A percentile compares a stretch with the other conserved stretches of the same genome.
Evolutionary conservation across 2,888 invertebrate species (phyloP).

Genomic region (Tineola bisselliella): DNA sequence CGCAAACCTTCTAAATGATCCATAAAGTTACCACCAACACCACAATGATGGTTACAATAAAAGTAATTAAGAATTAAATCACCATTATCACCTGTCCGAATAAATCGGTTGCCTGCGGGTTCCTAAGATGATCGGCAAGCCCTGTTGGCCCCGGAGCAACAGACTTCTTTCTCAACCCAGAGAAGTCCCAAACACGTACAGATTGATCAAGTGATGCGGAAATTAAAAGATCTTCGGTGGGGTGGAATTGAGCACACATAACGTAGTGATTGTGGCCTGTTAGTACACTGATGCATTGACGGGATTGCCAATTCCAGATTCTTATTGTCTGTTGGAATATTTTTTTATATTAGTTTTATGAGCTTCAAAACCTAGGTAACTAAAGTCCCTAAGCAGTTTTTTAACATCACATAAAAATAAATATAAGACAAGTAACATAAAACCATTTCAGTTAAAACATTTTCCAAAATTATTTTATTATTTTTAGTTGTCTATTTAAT

Average conservation of each 20-base stretch:
- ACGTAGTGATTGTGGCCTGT: constrained; percentile 99
- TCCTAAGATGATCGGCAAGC: constrained; percentile 86
- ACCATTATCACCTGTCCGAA: constrained; percentile 76
- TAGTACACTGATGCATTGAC: constrained; percentile 92
- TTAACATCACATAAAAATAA: too few species aligned
- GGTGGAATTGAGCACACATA: constrained; percentile 99
- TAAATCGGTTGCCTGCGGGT: constrained; percentile 88
- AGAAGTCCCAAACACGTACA: constrained; percentile 99
- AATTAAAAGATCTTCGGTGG: constrained; percentile 94
- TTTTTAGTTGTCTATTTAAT: too few species aligned
- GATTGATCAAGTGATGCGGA: constrained; percentile 98
- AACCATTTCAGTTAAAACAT: too few species aligned
- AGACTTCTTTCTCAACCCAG: constrained; percentile 94
- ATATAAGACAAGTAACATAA: too few species aligned
- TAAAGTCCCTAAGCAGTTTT: too few species aligned
- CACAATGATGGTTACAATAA: neutral
- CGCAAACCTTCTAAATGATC: neutral
- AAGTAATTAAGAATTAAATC: constrained; percentile 2
- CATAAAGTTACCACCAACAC: neutral
- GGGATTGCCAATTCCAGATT: constrained; percentile 99
- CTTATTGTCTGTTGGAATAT: constrained; percentile 79
- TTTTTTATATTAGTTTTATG: neutral
- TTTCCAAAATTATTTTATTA: too few species aligned
- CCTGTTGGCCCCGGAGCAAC: constrained; percentile 96
- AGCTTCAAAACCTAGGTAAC: too few species aligned